Evolutionary conservation across 1,140 invertebrate species (phyloP).

Genomic region (Geopemphigus sp.): DNA sequence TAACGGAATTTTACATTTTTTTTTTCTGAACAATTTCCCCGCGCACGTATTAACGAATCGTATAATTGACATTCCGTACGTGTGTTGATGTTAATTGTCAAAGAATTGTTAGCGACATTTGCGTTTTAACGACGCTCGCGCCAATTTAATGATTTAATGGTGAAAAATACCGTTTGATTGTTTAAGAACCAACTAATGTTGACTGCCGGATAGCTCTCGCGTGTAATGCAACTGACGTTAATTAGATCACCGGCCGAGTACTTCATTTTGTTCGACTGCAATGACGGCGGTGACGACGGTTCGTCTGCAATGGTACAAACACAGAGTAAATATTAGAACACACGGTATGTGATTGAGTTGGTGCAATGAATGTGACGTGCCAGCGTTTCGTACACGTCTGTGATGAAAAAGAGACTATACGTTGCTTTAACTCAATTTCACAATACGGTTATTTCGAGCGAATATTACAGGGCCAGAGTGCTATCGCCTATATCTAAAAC

Average conservation of each 20-base stretch:
- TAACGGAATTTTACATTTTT: too few relatives aligned
- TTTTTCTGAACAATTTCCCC: too few relatives aligned
- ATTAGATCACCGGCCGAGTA: conserved; percentile 71
- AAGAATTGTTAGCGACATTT: background rate
- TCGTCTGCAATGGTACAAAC: conserved; percentile 26
- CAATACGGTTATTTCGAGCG: too few relatives aligned
- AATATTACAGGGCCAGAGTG: too few relatives aligned
- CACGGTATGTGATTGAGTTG: background rate
- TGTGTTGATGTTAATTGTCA: too few relatives aligned
- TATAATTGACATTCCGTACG: too few relatives aligned
- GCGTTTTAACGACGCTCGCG: background rate
- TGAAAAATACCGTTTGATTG: conserved; percentile 64
- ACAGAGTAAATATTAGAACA: background rate
- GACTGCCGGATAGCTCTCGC: conserved; percentile 73
- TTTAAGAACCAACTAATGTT: conserved; percentile 87
- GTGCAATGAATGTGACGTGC: too few relatives aligned
- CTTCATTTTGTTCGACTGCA: conserved; percentile 55
- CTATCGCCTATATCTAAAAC: too few relatives aligned
- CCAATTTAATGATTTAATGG: background rate
- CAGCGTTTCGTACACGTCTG: too few relatives aligned
- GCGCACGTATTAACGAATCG: too few relatives aligned
- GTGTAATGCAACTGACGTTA: conserved; percentile 72
- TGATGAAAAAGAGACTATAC: too few relatives aligned
- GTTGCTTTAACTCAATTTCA: too few relatives aligned
- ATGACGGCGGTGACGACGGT: background rate